Conservation (phyloP, 2,888 invertebrate genomes). For the Drosophila prostipennis region DNA sequence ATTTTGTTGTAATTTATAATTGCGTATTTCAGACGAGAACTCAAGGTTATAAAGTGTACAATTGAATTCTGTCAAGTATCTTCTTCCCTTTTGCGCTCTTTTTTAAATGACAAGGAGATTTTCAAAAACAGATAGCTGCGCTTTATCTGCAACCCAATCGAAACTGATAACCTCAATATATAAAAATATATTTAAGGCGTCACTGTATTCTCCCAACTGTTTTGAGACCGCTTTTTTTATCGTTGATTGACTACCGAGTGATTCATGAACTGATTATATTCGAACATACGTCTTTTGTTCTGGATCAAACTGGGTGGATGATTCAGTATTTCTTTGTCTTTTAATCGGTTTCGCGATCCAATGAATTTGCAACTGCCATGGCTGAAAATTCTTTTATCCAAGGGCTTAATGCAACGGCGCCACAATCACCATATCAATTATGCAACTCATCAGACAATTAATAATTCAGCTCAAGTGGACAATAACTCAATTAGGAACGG, state of each 20-base stretch:
- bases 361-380: constrained; percentile 15
- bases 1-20: too few species aligned
- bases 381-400: constrained; percentile 16
- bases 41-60: not conserved
- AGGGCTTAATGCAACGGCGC: constrained; percentile 7
- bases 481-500: constrained; percentile 59
- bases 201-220: constrained; percentile 4
- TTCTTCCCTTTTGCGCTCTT: not conserved
- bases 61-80: constrained; percentile 2
- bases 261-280: constrained; percentile 13
- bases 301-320: constrained; percentile 3
- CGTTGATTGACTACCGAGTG: constrained; percentile 24
- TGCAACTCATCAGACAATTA: constrained; percentile 48
- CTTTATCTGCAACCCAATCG: constrained; percentile 10
- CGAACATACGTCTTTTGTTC: constrained; percentile 24
- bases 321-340: constrained; percentile 25
- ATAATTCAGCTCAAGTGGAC: constrained; percentile 48
- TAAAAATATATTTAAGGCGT: constrained; percentile 11
- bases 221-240: constrained; percentile 6
- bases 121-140: constrained; percentile 1
- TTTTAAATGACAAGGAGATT: not conserved
- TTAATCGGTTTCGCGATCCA: constrained; percentile 19
- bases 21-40: too few species aligned
- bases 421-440: constrained; percentile 27
- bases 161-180: constrained; percentile 14